These are phyloP conservation scores for Myrmophylax atrothorax DNA, from an alignment of 2,113 vertebrate genomes.

Conservation along the genomic window DNA sequence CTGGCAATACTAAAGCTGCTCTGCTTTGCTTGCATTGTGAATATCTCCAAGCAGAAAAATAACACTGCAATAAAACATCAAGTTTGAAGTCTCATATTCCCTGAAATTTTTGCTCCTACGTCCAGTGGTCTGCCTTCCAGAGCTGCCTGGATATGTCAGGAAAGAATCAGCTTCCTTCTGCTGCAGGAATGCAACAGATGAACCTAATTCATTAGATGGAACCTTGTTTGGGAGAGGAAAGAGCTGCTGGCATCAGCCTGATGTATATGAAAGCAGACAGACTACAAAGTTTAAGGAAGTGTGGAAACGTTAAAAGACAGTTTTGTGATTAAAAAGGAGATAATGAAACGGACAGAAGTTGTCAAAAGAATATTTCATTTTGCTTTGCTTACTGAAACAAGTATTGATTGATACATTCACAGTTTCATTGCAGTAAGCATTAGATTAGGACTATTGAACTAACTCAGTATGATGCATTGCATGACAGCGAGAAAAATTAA, in stretches of 20 bases:
- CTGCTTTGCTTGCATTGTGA: background rate
- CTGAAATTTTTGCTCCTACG: background rate
- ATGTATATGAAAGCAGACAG: slow-evolving; percentile 22
- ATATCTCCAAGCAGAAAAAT: background rate
- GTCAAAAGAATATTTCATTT: slow-evolving; percentile 42
- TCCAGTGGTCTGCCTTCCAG: background rate
- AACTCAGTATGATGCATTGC: background rate
- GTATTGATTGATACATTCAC: slow-evolving; percentile 30
- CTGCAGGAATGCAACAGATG: background rate
- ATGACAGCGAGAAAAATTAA: slow-evolving; percentile 25
- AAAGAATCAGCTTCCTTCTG: background rate
- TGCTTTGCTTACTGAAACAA: background rate
- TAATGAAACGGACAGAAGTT: slow-evolving; percentile 30
- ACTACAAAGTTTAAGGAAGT: slow-evolving; percentile 4
- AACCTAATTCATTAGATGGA: background rate
- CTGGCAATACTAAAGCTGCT: background rate
- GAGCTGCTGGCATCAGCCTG: slow-evolving; percentile 2
- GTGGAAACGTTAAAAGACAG: background rate
- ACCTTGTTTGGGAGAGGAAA: background rate
- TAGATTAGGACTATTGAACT: background rate
- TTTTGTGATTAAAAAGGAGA: background rate
- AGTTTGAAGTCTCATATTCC: background rate
- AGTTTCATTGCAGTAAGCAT: background rate
- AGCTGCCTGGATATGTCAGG: background rate
- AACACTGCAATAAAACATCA: background rate